Conservation (phyloP, 2,113 vertebrate genomes). For the Cromileptes altivelis region DNA sequence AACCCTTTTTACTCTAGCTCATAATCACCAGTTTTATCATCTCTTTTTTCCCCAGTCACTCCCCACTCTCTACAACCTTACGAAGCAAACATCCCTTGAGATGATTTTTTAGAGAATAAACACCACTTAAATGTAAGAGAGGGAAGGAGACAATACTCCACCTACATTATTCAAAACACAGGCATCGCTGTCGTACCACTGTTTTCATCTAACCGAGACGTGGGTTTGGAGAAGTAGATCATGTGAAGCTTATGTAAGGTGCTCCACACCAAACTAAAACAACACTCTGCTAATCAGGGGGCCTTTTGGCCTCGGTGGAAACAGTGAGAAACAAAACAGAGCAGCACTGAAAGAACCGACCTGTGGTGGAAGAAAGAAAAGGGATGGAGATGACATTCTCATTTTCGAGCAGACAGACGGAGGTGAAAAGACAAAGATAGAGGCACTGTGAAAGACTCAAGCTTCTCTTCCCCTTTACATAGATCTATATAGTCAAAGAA, state of each 20-base stretch:
- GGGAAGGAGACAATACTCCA: conserved; percentile 57
- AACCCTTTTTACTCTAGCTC: neutral
- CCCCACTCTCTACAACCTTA: neutral
- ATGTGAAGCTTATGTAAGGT: conserved; percentile 70
- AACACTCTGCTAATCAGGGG: conserved; percentile 49
- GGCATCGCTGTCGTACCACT: conserved; percentile 26
- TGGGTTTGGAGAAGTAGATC: conserved; percentile 63
- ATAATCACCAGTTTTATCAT: conserved; percentile 1
- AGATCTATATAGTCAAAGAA: neutral
- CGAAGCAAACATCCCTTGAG: conserved; percentile 28
- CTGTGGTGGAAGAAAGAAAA: conserved; percentile 1
- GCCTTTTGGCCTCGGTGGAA: conserved; percentile 24
- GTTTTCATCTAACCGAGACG: conserved; percentile 50
- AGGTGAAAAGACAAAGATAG: conserved; percentile 8
- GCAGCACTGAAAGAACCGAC: conserved; percentile 3
- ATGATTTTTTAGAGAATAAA: conserved; percentile 41
- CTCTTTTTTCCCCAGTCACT: conserved; percentile 19
- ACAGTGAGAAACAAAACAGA: neutral
- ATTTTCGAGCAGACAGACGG: neutral
- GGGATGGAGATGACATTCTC: neutral
- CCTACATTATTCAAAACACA: conserved; percentile 74
- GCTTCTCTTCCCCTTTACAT: neutral
- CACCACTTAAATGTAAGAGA: conserved; percentile 42
- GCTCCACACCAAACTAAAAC: conserved; percentile 48
- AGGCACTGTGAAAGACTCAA: neutral